Evolutionary conservation across 2,797 vertebrate genomes (phyloP), one percentile per base, ranked within the genome.

Genomic region (Hydrophis major): DNA sequence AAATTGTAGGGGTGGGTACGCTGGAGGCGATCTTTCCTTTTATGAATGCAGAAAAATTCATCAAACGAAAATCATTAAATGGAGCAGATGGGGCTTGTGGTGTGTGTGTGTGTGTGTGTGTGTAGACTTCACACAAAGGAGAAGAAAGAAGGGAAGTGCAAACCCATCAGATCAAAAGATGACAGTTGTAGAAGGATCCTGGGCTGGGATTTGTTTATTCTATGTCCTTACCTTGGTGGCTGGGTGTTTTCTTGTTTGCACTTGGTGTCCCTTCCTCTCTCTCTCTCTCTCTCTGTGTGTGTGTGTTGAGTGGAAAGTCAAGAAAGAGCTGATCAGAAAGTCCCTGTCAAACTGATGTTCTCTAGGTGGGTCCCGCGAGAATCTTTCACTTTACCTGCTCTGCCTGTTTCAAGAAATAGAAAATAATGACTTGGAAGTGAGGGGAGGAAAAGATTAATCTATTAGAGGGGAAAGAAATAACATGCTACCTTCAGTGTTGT

Each of bases 61-160:
- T 98, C 97, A 97, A 98, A 97, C 96, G 96, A 96, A 97, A 97
- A 97, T 97, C 97, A 97, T 97, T 97, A 97, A 97, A 94, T 94
- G 95, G 96, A 97, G 96, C 97, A 98, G 97, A 96, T 97, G 97
- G 96, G 97, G 95, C 96, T 95, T 96, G 93, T 95, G 91, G 95
- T 90, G 95, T 93, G 95, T 92, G 92, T 94, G 94, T 92, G 95
- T 92, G 95, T 92, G 95, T 93, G 95, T 93, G 93, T 95, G 96
- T 93, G 95, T 93, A 92, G 95, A 94, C 92, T 95, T 91, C 89
- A 69, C 18, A 27, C 92, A 88, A 86, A 57, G 89, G 94, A 8
- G 93, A 93, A 94, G 92, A 95, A 92, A 96, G 96, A 96, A 96
- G 95, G 87, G 88, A 94, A 78, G 53, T 56, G 63, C 90, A 0